Conservation (phyloP, 2,113 vertebrate species). For the Pogonocichla stellata region DNA sequence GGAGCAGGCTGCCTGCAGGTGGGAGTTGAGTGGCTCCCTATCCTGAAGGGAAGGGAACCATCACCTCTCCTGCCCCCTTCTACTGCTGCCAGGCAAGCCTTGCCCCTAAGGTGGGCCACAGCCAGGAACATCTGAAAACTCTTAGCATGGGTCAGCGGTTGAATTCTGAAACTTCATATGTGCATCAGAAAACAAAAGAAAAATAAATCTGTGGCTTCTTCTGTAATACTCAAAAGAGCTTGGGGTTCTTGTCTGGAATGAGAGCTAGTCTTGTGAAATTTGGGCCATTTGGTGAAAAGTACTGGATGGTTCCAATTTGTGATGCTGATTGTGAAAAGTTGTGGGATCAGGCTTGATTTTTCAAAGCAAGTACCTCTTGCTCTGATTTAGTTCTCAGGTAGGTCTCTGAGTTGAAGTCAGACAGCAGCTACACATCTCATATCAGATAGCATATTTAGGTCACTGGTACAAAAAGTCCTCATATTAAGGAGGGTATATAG, state of each 20-base stretch:
- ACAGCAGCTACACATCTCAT: accelerated
- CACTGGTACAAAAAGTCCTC: neutral
- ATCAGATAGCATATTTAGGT: neutral
- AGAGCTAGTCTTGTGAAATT: neutral
- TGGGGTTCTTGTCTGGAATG: neutral
- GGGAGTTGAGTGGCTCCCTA: neutral
- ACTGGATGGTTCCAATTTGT: neutral
- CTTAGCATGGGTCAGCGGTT: neutral
- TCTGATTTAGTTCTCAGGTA: neutral
- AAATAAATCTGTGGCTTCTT: neutral
- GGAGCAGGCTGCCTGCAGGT: neutral
- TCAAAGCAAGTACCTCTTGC: neutral
- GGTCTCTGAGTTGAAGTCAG: neutral
- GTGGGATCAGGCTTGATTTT: neutral
- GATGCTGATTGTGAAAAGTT: neutral
- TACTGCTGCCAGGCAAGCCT: neutral
- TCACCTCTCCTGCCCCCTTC: neutral
- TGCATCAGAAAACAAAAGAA: neutral
- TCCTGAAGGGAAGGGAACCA: neutral
- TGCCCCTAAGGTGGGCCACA: neutral
- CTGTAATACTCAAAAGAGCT: neutral
- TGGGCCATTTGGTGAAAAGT: neutral
- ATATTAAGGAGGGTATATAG: neutral
- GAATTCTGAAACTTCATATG: neutral
- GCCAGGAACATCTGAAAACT: neutral